Evolutionary conservation across 2,888 invertebrate species (phyloP).

Genomic region (Hypena proboscidalis): DNA sequence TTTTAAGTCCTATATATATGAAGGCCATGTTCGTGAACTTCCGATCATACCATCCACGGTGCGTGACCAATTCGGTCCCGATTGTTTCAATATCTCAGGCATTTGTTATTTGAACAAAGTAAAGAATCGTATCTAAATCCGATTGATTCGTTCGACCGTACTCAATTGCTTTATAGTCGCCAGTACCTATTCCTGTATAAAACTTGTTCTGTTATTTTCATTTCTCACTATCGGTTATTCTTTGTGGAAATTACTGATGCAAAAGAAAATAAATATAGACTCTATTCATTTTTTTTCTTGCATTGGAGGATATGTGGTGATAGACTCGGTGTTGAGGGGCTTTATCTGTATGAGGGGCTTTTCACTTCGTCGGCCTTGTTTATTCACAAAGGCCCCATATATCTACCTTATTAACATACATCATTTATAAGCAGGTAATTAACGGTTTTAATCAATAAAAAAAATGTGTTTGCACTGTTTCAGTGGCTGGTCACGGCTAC

Average conservation of each 20-base stretch:
- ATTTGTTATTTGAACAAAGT: slow-evolving; percentile 3
- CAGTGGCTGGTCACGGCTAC: too few species aligned
- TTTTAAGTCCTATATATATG: neutral
- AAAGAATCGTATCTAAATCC: slow-evolving; percentile 12
- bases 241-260: neutral
- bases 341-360: too few species aligned
- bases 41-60: slow-evolving; percentile 1
- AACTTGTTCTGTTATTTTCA: neutral
- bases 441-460: too few species aligned
- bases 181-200: neutral
- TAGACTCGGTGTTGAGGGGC: too few species aligned
- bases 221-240: neutral
- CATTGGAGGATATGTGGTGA: too few species aligned
- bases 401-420: too few species aligned
- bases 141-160: slow-evolving; percentile 13
- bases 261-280: neutral
- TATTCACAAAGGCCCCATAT: too few species aligned
- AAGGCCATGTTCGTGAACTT: slow-evolving; percentile 2
- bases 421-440: too few species aligned
- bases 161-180: slow-evolving; percentile 6
- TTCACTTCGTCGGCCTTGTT: too few species aligned
- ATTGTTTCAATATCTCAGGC: slow-evolving; percentile 8
- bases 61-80: slow-evolving; percentile 11
- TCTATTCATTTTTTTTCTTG: neutral
- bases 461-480: too few species aligned